Base-by-base conservation (phyloP, 1,140 invertebrate species). In the Battus philenor region DNA sequence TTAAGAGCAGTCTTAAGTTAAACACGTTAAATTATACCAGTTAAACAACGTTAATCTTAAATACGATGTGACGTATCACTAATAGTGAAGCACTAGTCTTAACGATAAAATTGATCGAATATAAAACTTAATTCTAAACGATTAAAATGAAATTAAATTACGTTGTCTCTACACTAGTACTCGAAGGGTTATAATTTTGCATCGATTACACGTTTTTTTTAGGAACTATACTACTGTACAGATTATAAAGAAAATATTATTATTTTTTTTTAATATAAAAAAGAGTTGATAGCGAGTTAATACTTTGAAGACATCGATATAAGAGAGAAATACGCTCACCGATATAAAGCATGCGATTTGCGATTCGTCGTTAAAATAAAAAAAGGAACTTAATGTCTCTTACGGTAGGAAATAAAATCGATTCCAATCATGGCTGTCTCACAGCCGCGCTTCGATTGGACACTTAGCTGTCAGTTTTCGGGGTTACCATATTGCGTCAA, bases 211-310 rank as follows among this genome's bases (percentile, higher is more conserved):
- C 52, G 64, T 81, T 39, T 26, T 41, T 27, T 41, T 29, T 84
- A 82, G 80, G 80, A 84, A 82, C 80, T 84, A 84, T 84, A 55
- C 77, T 80, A 78, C 80, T 84, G 80, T 84, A 84, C 80, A 84
- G 65, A 68, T 62, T 65, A 67, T 63, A 61, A 63, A 51, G 65
- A 77, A 74, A 75, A 65, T 62, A 74, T 73, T 64, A 59, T 55
- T 59, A 58, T 54, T 59, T 55, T 57, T 50, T 38, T 47, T 54
- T 54, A 60, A 59, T 46, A 54, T 39, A 50, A 16, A 33, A 32
- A 47, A 50, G 50, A 61, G 49, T 65, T 64, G 62, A 56, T 69
- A 75, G 70, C 59, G 51, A 60, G 57, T 66, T 82, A 83, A 83
- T 83, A 83, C 79, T 80, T 82, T 68, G 41, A 64, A 55, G 50